Evolutionary conservation across 2,888 invertebrate species (phyloP), one percentile per base, ranked within the genome.

Genomic region (Autographa pulchrina): DNA sequence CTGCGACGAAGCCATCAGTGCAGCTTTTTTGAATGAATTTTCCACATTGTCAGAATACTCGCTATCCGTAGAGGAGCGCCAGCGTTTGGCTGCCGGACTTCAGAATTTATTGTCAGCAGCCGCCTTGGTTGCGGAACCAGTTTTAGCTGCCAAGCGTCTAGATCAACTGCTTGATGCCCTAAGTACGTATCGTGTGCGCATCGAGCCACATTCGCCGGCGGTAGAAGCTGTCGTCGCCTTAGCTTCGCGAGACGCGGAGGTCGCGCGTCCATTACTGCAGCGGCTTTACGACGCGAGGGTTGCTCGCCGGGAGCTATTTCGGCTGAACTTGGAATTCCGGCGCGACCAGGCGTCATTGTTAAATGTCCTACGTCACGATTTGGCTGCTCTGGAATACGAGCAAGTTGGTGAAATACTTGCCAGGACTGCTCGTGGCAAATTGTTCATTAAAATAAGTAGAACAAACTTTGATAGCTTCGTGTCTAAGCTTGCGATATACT

Each of bases 41-140:
- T 89, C 91, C 3, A 76, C 86, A 0, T 74, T 94, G 0, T 72
- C 77, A 1, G 88, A 89, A 16, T 94, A 94, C 75, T 81, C 86
- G 6, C 83, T 92, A 3, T 88, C 75, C 9, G 6, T 62, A 14
- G 70, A 68, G 3, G 94, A 94, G 75, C 88, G 86, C 65, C 31
- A 65, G 25, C n/a, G 43, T 0, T 62, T 93, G 8, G 75, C 76
- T 14, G 65, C 78, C 60, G 78, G 80, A 35, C 70, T 89, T 8
- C 84, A 85, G 25, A 69, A 76, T 13, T 62, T 89, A 32, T 81
- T 94, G 35, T 61, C 88, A 7, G 35, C 71, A n/a, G 75, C 86
- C 14, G 84, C 85, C 3, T 70, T 62, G 11, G 72, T 85, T 38
- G 78, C 77, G 2, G 69, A 85, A 18, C 64, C 82, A 5, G 20